Evolutionary conservation across 2,797 vertebrate species (phyloP).

Genomic region (Perodicticus potto): DNA sequence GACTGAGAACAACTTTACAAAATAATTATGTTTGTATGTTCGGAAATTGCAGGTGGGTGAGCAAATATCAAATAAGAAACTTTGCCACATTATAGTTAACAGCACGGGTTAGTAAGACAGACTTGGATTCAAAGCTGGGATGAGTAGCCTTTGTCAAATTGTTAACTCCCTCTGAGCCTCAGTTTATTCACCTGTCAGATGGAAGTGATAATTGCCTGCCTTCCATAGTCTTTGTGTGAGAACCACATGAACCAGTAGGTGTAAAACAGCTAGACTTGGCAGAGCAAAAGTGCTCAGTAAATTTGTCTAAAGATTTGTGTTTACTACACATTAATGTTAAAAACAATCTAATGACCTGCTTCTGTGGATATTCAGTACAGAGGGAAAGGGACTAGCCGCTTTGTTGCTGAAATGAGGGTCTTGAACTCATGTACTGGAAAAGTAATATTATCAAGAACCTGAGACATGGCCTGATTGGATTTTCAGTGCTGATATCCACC

Average conservation of each 20-base stretch:
- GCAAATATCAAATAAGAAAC: neutral
- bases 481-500: neutral
- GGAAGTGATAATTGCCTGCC: neutral
- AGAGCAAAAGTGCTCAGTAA: neutral
- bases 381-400: neutral
- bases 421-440: neutral
- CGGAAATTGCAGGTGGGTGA: neutral
- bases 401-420: constrained; percentile 2
- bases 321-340: neutral
- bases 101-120: neutral
- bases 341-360: neutral
- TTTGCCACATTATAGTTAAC: neutral
- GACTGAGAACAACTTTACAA: neutral
- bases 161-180: neutral
- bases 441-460: neutral
- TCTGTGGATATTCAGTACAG: neutral
- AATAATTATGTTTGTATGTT: constrained; percentile 34
- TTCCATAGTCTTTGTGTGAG: neutral
- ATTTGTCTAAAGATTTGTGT: neutral
- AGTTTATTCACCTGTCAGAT: neutral
- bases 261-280: neutral
- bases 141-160: neutral
- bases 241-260: neutral
- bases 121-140: neutral
- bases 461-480: neutral